A percentile compares a stretch with the other conserved stretches of the same genome.
These are phyloP conservation scores for Perca schrenkii DNA, from an alignment of 2,113 vertebrate genomes.

Conservation along the genomic window DNA sequence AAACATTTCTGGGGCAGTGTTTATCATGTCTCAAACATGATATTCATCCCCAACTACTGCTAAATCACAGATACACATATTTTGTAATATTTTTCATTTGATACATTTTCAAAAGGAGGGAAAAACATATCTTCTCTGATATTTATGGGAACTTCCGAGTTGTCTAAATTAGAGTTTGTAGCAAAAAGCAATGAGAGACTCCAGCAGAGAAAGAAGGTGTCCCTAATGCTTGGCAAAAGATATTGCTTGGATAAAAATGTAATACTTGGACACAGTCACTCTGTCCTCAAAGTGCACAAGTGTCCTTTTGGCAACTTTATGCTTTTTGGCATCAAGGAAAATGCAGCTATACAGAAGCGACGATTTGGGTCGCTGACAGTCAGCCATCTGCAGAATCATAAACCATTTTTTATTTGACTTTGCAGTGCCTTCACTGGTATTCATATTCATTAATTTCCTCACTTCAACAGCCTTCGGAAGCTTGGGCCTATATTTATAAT, in stretches of 20 bases:
- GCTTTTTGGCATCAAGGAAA: slow-evolving; percentile 25
- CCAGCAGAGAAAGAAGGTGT: slow-evolving; percentile 15
- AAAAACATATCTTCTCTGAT: not conserved
- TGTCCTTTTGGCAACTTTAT: slow-evolving; percentile 38
- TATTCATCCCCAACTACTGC: not conserved
- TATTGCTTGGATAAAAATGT: slow-evolving; percentile 15
- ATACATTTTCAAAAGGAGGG: not conserved
- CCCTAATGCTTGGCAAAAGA: slow-evolving; percentile 31
- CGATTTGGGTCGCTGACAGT: slow-evolving; percentile 6
- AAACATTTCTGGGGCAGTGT: not conserved
- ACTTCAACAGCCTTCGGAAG: not conserved
- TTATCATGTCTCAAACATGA: not conserved
- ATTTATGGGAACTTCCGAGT: not conserved
- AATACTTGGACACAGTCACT: slow-evolving; percentile 2
- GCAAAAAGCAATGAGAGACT: slow-evolving; percentile 22
- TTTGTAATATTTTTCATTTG: not conserved
- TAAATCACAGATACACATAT: not conserved
- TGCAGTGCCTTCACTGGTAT: not conserved
- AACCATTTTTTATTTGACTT: slow-evolving; percentile 17
- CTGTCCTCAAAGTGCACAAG: not conserved
- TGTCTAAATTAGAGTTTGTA: slow-evolving; percentile 12
- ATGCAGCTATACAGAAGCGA: not conserved
- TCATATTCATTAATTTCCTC: not conserved
- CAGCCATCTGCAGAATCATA: slow-evolving; percentile 11
- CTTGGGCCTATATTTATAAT: not conserved